Evolutionary conservation across 2,888 invertebrate species (phyloP).

Genomic region (Aricia artaxerxes): DNA sequence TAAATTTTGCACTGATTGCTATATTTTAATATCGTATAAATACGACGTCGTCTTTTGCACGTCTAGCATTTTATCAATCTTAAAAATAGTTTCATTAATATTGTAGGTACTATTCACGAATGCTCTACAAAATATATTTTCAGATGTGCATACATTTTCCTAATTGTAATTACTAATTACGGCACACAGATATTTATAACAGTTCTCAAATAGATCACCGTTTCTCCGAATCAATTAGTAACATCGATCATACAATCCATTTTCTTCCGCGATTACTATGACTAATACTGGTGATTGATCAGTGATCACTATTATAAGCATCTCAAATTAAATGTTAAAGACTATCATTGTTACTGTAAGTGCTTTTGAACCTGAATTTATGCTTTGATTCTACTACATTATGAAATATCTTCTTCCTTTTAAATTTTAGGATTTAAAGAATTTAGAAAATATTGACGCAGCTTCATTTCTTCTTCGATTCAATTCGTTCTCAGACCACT

Average conservation of each 20-base stretch:
- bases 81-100: too few relatives aligned
- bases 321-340: background rate
- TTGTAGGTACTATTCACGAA: too few relatives aligned
- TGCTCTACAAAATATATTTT: background rate
- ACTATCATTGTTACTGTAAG: background rate
- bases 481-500: too few relatives aligned
- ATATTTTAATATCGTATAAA: too few relatives aligned
- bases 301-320: background rate
- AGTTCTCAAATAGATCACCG: background rate
- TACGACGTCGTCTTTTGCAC: too few relatives aligned
- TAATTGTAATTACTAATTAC: background rate
- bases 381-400: too few relatives aligned
- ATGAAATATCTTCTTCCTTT: conserved; percentile 43
- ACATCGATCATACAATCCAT: conserved; percentile 1
- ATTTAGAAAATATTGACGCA: too few relatives aligned
- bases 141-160: background rate
- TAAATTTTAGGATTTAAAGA: too few relatives aligned
- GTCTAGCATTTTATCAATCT: too few relatives aligned
- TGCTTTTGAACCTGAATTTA: background rate
- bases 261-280: conserved; percentile 13
- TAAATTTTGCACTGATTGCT: too few relatives aligned
- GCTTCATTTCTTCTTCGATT: too few relatives aligned
- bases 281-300: conserved; percentile 19
- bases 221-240: background rate
- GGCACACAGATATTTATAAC: background rate